These are phyloP conservation scores for Dyspetes luteomarginatus DNA, from an alignment of 2,888 invertebrate species.

Conservation along the genomic window DNA sequence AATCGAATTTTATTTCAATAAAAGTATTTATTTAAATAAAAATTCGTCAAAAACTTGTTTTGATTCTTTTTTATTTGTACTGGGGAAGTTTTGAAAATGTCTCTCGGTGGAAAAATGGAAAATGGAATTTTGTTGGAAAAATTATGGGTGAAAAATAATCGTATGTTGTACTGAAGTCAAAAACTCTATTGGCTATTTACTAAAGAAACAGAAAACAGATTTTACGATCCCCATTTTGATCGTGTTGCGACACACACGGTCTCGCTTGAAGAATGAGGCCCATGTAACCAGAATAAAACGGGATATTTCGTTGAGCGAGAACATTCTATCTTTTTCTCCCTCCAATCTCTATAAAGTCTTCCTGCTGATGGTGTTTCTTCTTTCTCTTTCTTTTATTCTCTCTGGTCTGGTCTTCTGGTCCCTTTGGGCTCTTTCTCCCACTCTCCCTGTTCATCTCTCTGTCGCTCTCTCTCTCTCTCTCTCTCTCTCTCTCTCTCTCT, in stretches of 20 bases:
- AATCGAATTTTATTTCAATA: no score
- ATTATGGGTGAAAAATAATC: neutral
- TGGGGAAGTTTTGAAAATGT: no score
- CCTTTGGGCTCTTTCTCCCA: neutral
- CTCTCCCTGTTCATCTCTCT: neutral
- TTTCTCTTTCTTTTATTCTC: neutral
- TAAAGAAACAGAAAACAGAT: neutral
- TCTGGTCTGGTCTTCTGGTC: no score
- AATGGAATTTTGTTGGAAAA: neutral
- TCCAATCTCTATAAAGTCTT: conserved; percentile 11
- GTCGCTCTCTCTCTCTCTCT: neutral
- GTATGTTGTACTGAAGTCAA: neutral
- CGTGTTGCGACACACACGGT: conserved; percentile 3
- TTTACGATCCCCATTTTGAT: conserved; percentile 14
- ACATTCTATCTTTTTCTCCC: conserved; percentile 5
- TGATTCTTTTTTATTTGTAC: no score
- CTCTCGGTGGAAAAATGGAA: no score
- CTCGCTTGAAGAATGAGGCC: conserved; percentile 19
- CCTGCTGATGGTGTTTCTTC: neutral
- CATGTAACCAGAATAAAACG: conserved; percentile 23
- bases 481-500: neutral
- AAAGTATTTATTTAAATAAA: no score
- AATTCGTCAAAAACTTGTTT: no score
- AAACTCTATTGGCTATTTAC: neutral
- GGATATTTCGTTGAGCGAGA: conserved; percentile 39